Evolutionary conservation across 2,888 invertebrate genomes (phyloP).

Genomic region (Cheilosia grossa): DNA sequence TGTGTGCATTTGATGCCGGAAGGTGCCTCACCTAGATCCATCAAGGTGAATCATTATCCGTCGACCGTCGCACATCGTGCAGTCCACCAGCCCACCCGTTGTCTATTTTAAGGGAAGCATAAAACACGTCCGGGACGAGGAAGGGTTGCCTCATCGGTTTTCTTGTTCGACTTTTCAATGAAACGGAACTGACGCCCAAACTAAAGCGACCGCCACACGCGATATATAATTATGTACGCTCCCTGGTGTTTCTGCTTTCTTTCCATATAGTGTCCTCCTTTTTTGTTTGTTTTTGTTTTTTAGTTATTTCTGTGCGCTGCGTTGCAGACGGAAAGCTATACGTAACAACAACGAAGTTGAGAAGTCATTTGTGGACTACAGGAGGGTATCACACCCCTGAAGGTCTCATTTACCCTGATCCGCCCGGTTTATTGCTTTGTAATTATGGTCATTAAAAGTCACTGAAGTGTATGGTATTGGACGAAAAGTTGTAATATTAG

Average conservation of each 20-base stretch:
- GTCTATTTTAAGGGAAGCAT: constrained; percentile 31
- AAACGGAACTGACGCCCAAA: constrained; percentile 73
- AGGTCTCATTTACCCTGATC: constrained; percentile 48
- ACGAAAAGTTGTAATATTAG: constrained; percentile 46
- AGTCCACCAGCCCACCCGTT: constrained; percentile 56
- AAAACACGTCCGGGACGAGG: constrained; percentile 17
- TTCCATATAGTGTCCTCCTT: constrained; percentile 10
- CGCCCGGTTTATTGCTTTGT: constrained; percentile 70
- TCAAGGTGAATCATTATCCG: constrained; percentile 73
- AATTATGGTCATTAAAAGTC: constrained; percentile 66
- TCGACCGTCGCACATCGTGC: constrained; percentile 44
- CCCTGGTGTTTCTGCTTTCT: constrained; percentile 2
- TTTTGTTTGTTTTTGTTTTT: constrained; percentile 36
- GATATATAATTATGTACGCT: constrained; percentile 65
- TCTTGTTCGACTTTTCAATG: constrained; percentile 61
- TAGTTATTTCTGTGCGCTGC: not conserved
- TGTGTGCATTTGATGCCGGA: constrained; percentile 30
- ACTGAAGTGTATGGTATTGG: constrained; percentile 55
- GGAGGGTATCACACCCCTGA: constrained; percentile 46
- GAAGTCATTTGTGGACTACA: constrained; percentile 61
- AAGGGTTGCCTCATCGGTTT: constrained; percentile 57
- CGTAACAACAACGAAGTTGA: constrained; percentile 63
- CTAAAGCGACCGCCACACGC: constrained; percentile 70
- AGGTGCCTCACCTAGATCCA: constrained; percentile 71
- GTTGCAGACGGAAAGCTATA: constrained; percentile 53